phyloP scores from a whole-genome alignment of 2,113 vertebrate species.

The Mellivora capensis region DNA sequence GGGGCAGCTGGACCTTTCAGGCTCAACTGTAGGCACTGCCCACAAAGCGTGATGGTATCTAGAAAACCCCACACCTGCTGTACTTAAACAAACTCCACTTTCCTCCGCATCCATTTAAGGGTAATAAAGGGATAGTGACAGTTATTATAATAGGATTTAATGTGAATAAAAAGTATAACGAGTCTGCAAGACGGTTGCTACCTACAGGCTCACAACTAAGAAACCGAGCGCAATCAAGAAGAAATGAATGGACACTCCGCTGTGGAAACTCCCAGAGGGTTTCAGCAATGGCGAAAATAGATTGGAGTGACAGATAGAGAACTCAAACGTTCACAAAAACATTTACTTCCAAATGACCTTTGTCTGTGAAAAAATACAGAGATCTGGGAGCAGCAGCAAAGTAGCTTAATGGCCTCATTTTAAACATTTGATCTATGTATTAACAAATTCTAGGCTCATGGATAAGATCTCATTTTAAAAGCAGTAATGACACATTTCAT shows the following conservation, averaged over 20 bases:
- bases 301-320: fast-evolving
- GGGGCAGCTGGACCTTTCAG: not conserved
- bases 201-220: not conserved
- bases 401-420: not conserved
- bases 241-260: not conserved
- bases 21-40: fast-evolving
- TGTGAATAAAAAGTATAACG: not conserved
- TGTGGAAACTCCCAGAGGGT: not conserved
- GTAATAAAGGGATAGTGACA: not conserved
- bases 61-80: not conserved
- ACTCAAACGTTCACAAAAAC: not conserved
- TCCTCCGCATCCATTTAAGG: not conserved
- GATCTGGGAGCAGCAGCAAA: not conserved
- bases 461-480: not conserved
- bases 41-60: not conserved
- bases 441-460: not conserved
- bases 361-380: not conserved
- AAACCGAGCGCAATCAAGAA: not conserved
- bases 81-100: not conserved
- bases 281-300: not conserved
- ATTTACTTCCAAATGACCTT: not conserved
- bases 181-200: not conserved
- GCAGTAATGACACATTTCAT: not conserved
- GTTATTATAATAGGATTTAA: not conserved
- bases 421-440: not conserved